phyloP scores from a whole-genome alignment of 2,113 vertebrate species.

The Pelusios castaneus region DNA sequence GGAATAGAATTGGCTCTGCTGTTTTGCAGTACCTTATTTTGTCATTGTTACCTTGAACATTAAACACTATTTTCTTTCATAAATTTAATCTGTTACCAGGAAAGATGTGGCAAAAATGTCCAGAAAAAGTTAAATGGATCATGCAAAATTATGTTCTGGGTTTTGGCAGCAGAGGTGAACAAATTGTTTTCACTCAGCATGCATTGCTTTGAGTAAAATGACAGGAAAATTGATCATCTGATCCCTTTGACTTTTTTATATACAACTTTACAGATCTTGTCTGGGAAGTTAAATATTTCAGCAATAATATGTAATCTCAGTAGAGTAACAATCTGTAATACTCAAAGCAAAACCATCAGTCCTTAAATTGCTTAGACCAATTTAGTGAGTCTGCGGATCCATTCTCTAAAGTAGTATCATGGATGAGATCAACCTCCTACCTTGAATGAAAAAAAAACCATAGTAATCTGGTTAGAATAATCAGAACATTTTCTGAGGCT shows the following conservation, averaged over 20 bases:
- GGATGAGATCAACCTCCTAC: neutral
- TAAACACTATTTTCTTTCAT: neutral
- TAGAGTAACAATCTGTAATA: neutral
- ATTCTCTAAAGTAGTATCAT: neutral
- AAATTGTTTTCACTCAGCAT: slow-evolving; percentile 2
- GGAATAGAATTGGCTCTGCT: neutral
- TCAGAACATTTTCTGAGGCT: neutral
- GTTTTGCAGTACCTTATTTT: rapidly evolving
- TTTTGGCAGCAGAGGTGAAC: slow-evolving; percentile 4
- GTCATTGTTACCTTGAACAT: neutral
- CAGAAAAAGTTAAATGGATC: neutral
- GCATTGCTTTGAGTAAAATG: slow-evolving; percentile 4
- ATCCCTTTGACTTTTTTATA: neutral
- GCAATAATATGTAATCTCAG: neutral
- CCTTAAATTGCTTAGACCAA: neutral
- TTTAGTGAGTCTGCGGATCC: neutral
- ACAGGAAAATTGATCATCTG: slow-evolving; percentile 45
- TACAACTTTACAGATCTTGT: neutral
- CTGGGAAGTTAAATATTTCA: neutral
- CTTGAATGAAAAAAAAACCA: no score
- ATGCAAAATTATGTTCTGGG: neutral
- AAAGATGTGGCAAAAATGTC: slow-evolving; percentile 44
- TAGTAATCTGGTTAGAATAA: no score
- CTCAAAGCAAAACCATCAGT: rapidly evolving
- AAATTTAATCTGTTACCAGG: slow-evolving; percentile 9